Evolutionary conservation across 2,888 invertebrate genomes (phyloP).

Genomic region (Eretmocerus hayati): DNA sequence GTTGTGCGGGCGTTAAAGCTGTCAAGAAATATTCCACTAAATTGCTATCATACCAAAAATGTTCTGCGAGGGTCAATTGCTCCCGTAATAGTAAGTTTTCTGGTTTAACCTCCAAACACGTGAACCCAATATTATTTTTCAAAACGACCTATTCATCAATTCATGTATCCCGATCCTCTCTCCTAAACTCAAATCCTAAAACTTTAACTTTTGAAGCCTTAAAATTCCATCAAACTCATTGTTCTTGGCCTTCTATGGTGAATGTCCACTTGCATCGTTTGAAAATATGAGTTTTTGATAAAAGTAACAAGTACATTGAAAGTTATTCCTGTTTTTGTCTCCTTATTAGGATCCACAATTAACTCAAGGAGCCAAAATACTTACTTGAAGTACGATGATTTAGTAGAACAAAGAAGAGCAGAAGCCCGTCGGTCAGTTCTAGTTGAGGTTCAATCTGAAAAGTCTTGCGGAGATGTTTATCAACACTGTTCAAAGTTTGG

Average conservation of each 20-base stretch:
- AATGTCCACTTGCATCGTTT: too few relatives aligned
- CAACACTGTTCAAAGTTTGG: slow-evolving; percentile 65
- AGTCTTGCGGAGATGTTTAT: slow-evolving; percentile 61
- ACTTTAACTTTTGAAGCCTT: too few relatives aligned
- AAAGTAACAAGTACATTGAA: too few relatives aligned
- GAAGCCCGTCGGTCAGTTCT: slow-evolving; percentile 66
- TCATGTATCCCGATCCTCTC: too few relatives aligned
- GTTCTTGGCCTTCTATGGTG: too few relatives aligned
- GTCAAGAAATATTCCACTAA: slow-evolving; percentile 1
- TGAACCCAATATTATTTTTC: slow-evolving; percentile 1
- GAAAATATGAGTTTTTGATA: too few relatives aligned
- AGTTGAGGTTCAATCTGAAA: slow-evolving; percentile 68
- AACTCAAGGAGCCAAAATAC: neutral
- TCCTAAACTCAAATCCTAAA: too few relatives aligned
- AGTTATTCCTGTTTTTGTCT: too few relatives aligned
- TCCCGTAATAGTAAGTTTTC: slow-evolving; percentile 16
- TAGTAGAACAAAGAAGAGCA: slow-evolving; percentile 53
- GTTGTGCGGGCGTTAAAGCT: neutral
- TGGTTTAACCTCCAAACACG: slow-evolving; percentile 20
- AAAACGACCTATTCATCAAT: neutral
- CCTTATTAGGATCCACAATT: neutral
- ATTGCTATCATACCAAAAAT: slow-evolving; percentile 1
- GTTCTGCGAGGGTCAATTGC: slow-evolving; percentile 4
- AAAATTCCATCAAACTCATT: too few relatives aligned
- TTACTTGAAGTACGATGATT: slow-evolving; percentile 54